Evolutionary conservation across 2,888 invertebrate genomes (phyloP).

Genomic region (Hipparchia semele): DNA sequence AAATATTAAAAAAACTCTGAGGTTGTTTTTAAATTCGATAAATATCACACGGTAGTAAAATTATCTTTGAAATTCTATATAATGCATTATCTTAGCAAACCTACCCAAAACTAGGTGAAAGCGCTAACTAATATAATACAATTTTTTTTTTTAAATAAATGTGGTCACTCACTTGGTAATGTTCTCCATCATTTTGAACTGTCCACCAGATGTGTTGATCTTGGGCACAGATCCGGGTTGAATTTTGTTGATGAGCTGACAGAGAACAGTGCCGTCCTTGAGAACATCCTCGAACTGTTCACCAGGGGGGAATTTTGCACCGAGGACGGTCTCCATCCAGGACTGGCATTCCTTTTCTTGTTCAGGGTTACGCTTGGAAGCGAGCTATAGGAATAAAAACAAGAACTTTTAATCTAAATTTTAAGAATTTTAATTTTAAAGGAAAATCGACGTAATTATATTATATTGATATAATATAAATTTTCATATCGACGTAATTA

Average conservation of each 20-base stretch:
- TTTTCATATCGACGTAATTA: too few relatives aligned
- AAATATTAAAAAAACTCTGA: neutral
- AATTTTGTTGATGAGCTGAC: slow-evolving; percentile 97
- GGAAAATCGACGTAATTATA: too few relatives aligned
- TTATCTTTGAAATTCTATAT: neutral
- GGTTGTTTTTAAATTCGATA: neutral
- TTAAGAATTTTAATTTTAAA: too few relatives aligned
- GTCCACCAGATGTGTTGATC: slow-evolving; percentile 96
- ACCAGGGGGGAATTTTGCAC: slow-evolving; percentile 93
- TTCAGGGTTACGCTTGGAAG: slow-evolving; percentile 90
- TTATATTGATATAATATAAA: too few relatives aligned
- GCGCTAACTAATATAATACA: too few relatives aligned
- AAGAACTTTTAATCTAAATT: neutral
- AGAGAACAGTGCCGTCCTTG: slow-evolving; percentile 95
- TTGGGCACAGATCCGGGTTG: slow-evolving; percentile 94
- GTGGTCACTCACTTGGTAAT: slow-evolving; percentile 90
- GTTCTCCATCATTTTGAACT: slow-evolving; percentile 99
- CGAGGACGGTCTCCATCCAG: slow-evolving; percentile 95
- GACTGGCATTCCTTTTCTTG: slow-evolving; percentile 94
- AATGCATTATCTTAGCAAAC: too few relatives aligned
- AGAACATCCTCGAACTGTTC: slow-evolving; percentile 94
- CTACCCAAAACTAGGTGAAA: too few relatives aligned
- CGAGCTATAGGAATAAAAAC: slow-evolving; percentile 82
- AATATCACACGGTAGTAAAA: neutral
- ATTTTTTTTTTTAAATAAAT: neutral